Evolutionary conservation across 1,140 invertebrate species (phyloP), one percentile per base, ranked within the genome.

Genomic region (Caenorhabditis brenneri): DNA sequence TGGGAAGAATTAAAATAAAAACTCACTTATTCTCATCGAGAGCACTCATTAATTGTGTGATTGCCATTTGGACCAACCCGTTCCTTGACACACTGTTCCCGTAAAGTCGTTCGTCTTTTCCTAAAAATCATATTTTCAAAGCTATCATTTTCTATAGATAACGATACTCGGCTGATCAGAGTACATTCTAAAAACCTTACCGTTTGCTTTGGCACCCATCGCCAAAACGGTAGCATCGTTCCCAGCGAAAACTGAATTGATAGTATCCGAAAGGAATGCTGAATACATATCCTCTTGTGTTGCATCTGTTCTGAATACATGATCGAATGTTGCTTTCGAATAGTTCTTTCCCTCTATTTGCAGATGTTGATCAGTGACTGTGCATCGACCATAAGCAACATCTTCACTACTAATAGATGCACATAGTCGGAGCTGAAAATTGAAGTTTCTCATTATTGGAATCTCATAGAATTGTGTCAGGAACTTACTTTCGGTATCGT

Each of bases 41-140:
- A 24, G 65, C 65, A 27, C 15, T 74, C 65, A 74, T 74, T 15
- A 74, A 24, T 27, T 74, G 65, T 42, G 65, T 74, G n/a, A 74
- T 74, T 2, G 65, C 65, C 65, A 74, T 74, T 46, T 74, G 65
- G 9, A 74, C 36, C n/a, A 74, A 42, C 65, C 65, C 65, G 65
- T 80, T 80, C 9, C 55, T 60, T 36, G 84, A 58, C 12, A 53
- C 65, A 78, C 65, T 53, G n/a, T 79, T 58, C 33, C 79, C 79
- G 58, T 85, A 85, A 12, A 85, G 60, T 15, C 80, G 84, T 39
- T 80, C 78, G 36, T 85, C 79, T 60, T 85, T 85, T 33, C 80
- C 84, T 85, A 27, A 74, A 84, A 80, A n/a, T n/a, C n/a, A n/a
- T n/a, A n/a, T n/a, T n/a, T n/a, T n/a, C n/a, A n/a, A n/a, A n/a